Conservation (phyloP, 2,113 vertebrate genomes). For the Crocuta crocuta region DNA sequence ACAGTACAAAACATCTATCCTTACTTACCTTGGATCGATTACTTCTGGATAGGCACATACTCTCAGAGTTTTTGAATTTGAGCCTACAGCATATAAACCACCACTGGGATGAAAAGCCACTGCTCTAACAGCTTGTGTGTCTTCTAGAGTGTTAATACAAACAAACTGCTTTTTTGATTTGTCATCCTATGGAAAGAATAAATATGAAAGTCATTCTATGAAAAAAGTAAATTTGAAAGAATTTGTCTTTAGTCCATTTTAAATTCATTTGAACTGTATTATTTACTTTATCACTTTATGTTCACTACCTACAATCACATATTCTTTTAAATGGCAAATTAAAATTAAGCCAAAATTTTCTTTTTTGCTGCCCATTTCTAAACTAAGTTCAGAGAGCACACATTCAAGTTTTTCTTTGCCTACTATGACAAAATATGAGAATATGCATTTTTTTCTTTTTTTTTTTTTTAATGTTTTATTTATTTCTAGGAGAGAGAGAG, state of each 20-base stretch:
- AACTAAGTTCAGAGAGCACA: conserved; percentile 30
- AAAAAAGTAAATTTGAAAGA: conserved; percentile 56
- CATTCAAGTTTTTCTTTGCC: conserved; percentile 46
- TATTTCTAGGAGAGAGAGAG: too few relatives aligned
- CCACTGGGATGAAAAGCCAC: conserved; percentile 98
- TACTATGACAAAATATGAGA: conserved; percentile 47
- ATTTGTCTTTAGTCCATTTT: conserved; percentile 36
- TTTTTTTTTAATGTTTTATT: too few relatives aligned
- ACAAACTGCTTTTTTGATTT: conserved; percentile 93
- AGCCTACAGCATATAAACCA: conserved; percentile 96
- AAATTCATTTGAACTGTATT: conserved; percentile 46
- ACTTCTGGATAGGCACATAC: conserved; percentile 96
- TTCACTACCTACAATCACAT: background rate
- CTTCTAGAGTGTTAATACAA: conserved; percentile 94
- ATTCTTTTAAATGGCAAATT: conserved; percentile 40
- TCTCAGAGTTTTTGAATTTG: conserved; percentile 98
- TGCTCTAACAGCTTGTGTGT: conserved; percentile 97
- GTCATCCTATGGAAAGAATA: conserved; percentile 85
- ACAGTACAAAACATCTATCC: background rate
- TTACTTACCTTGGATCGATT: conserved; percentile 91
- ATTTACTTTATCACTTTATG: background rate
- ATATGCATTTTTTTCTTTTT: background rate
- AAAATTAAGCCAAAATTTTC: conserved; percentile 53
- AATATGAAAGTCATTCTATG: conserved; percentile 81
- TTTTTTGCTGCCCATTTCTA: conserved; percentile 43